Percentiles rank a stretch among this genome's conserved stretches.
phyloP scores from a whole-genome alignment of 2,888 invertebrate species.

The Synanthedon formicaeformis region DNA sequence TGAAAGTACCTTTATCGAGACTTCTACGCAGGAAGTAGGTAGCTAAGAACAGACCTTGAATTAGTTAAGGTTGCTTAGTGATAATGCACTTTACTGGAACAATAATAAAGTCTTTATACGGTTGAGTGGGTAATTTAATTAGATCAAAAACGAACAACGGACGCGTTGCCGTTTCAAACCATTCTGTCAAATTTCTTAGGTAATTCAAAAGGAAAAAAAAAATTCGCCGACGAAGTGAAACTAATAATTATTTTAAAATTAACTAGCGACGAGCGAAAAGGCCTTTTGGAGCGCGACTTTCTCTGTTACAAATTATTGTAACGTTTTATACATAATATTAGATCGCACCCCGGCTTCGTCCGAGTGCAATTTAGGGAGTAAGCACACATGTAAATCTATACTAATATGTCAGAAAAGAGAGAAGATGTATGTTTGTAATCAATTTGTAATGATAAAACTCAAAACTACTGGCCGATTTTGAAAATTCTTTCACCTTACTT shows the following conservation, averaged over 20 bases:
- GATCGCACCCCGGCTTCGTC: too few relatives aligned
- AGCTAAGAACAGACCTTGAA: conserved; percentile 19
- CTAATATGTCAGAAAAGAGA: too few relatives aligned
- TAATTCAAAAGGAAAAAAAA: background rate
- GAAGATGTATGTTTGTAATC: too few relatives aligned
- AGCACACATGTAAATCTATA: too few relatives aligned
- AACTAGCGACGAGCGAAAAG: conserved; percentile 1
- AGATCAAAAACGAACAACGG: background rate
- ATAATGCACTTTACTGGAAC: conserved; percentile 9
- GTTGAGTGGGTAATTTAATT: background rate
- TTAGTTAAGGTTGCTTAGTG: conserved; percentile 16
- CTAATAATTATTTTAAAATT: background rate
- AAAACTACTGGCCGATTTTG: too few relatives aligned
- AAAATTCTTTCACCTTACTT: too few relatives aligned
- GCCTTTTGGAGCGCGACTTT: conserved; percentile 7
- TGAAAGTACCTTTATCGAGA: conserved; percentile 6
- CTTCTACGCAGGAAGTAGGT: conserved; percentile 24
- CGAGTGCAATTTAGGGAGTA: too few relatives aligned
- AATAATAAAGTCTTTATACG: conserved; percentile 3
- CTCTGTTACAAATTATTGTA: conserved; percentile 1
- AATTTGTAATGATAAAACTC: too few relatives aligned
- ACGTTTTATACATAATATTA: too few relatives aligned
- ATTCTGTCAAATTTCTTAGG: too few relatives aligned
- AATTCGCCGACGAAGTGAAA: background rate
- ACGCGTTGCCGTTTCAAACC: too few relatives aligned